phyloP scores from a whole-genome alignment of 2,888 invertebrate genomes.

The Caenorhabditis imperialis region DNA sequence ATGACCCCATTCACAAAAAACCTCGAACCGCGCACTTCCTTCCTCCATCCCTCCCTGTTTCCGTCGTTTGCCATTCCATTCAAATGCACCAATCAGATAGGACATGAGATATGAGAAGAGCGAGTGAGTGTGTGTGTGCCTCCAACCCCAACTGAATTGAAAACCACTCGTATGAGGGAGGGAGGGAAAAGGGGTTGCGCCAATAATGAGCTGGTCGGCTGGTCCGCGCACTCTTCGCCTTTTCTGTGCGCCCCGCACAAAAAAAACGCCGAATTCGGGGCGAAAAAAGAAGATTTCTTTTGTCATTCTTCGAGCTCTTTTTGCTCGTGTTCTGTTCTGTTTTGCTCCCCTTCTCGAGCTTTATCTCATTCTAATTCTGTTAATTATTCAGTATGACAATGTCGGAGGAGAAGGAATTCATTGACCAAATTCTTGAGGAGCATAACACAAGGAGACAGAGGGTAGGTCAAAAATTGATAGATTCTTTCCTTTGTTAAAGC shows the following conservation, averaged over 20 bases:
- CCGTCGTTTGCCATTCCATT: conserved; percentile 9
- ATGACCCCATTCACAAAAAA: no score
- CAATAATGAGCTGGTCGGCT: conserved; percentile 51
- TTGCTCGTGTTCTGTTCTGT: conserved; percentile 14
- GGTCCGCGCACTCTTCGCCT: conserved; percentile 50
- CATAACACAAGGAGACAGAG: conserved; percentile 52
- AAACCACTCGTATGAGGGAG: conserved; percentile 45
- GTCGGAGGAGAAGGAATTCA: conserved; percentile 40
- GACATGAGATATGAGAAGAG: conserved; percentile 55
- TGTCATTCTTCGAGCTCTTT: not conserved
- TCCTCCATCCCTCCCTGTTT: not conserved
- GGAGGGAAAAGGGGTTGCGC: conserved; percentile 15
- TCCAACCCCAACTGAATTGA: conserved; percentile 41
- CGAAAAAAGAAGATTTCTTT: conserved; percentile 2
- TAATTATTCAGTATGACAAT: conserved; percentile 7
- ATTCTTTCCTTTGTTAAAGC: not conserved
- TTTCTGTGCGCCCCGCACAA: conserved; percentile 25
- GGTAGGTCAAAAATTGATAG: conserved; percentile 20
- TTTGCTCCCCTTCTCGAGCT: conserved; percentile 9
- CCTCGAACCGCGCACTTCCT: not conserved
- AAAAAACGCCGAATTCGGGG: conserved; percentile 31
- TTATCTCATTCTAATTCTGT: not conserved
- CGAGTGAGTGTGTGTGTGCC: conserved; percentile 12
- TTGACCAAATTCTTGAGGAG: conserved; percentile 56
- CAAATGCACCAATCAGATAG: conserved; percentile 43